These are phyloP conservation scores for Chaenodraco wilsoni DNA, from an alignment of 2,797 vertebrate species.

Conservation along the genomic window DNA sequence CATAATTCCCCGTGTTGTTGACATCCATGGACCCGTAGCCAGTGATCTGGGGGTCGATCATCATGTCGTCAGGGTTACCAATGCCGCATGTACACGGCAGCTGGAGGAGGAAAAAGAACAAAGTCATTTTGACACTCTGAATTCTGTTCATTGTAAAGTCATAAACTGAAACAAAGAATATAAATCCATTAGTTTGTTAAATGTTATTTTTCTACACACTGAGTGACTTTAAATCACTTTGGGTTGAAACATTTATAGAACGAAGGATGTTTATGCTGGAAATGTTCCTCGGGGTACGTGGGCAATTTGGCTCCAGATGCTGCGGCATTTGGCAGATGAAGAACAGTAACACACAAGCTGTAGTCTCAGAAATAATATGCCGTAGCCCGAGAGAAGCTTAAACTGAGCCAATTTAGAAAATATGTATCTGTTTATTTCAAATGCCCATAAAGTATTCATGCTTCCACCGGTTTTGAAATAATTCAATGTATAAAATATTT, in stretches of 20 bases:
- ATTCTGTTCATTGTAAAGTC: not conserved
- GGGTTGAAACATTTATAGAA: conserved; percentile 56
- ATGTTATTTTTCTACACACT: conserved; percentile 34
- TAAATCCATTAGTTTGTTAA: conserved; percentile 12
- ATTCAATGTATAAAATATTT: conserved; percentile 36
- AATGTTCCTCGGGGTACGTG: conserved; percentile 63
- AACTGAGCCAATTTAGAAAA: conserved; percentile 58
- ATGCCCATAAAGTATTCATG: conserved; percentile 33
- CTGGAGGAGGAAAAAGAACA: conserved; percentile 63
- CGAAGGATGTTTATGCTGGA: conserved; percentile 60
- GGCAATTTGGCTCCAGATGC: conserved; percentile 79
- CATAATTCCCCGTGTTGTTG: conserved; percentile 90
- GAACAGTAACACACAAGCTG: conserved; percentile 56
- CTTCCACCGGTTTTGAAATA: conserved; percentile 36
- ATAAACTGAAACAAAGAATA: not conserved
- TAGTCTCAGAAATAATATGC: conserved; percentile 66
- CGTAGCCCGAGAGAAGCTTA: conserved; percentile 45
- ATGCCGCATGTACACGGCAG: conserved; percentile 91
- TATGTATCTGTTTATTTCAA: conserved; percentile 56
- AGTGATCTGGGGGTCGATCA: conserved; percentile 88
- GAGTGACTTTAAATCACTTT: conserved; percentile 45
- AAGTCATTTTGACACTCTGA: not conserved
- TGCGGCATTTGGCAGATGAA: conserved; percentile 76
- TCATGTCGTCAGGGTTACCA: conserved; percentile 90
- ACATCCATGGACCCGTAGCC: conserved; percentile 90